These are phyloP conservation scores for Schizopygopsis pylzovi DNA, from an alignment of 2,797 vertebrate species.

Conservation along the genomic window DNA sequence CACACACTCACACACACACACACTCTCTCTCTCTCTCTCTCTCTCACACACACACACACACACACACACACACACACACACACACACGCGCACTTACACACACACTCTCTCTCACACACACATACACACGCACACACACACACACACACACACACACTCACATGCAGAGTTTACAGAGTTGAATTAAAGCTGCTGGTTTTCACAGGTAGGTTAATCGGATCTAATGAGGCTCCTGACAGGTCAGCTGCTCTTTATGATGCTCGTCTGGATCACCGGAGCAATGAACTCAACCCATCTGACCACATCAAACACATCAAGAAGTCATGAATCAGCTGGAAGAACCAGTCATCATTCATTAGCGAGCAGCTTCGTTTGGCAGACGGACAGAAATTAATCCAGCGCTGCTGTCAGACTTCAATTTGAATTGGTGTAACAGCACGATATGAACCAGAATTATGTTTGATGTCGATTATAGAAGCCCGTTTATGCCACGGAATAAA, in stretches of 20 bases:
- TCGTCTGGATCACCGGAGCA: slow-evolving; percentile 7
- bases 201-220: slow-evolving; percentile 60
- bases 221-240: slow-evolving; percentile 53
- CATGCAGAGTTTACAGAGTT: background rate
- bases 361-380: background rate
- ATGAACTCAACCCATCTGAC: slow-evolving; percentile 26
- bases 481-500: too few species aligned
- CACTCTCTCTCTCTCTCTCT: too few species aligned
- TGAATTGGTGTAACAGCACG: background rate
- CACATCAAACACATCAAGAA: slow-evolving; percentile 7
- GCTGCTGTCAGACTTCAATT: background rate
- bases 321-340: background rate
- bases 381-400: background rate
- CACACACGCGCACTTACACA: too few species aligned
- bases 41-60: too few species aligned
- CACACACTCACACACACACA: too few species aligned
- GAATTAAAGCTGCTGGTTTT: slow-evolving; percentile 53
- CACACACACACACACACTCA: too few species aligned
- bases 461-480: background rate
- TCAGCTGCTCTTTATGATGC: slow-evolving; percentile 19
- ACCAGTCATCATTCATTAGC: background rate
- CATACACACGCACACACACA: too few species aligned
- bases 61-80: too few species aligned
- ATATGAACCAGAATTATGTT: background rate
- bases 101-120: too few species aligned